Percentiles rank a stretch among this genome's conserved stretches.
Conservation (phyloP, 2,888 invertebrate species). For the Biston betularia region DNA sequence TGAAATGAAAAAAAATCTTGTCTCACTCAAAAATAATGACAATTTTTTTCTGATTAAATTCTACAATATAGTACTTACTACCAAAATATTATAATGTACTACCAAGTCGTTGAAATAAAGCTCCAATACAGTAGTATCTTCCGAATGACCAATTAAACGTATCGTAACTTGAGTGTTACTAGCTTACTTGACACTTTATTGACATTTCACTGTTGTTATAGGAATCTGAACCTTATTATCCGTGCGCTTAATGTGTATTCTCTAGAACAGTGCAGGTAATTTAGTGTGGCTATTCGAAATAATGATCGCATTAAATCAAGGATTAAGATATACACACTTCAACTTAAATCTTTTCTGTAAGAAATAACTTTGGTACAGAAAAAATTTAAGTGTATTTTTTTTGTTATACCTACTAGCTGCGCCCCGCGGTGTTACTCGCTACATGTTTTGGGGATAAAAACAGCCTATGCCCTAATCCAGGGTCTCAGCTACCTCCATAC, state of each 20-base stretch:
- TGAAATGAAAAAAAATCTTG: too few relatives aligned
- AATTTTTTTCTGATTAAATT: too few relatives aligned
- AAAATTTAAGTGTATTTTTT: too few relatives aligned
- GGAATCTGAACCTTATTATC: conserved; percentile 9
- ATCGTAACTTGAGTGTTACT: conserved; percentile 27
- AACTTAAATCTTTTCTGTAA: conserved; percentile 1
- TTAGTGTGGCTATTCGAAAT: conserved; percentile 5
- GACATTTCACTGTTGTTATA: neutral
- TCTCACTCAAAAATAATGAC: too few relatives aligned
- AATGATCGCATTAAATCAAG: conserved; percentile 4
- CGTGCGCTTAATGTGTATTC: conserved; percentile 1
- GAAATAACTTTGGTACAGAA: too few relatives aligned
- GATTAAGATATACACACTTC: too few relatives aligned
- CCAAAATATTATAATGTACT: neutral
- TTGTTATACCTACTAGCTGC: too few relatives aligned
- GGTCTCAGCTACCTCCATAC: too few relatives aligned
- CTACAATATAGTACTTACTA: neutral
- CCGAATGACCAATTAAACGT: conserved; percentile 35
- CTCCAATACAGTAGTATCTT: conserved; percentile 20
- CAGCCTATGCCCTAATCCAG: too few relatives aligned
- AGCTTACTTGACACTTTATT: conserved; percentile 26
- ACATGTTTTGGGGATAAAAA: too few relatives aligned
- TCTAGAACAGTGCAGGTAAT: neutral
- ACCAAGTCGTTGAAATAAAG: conserved; percentile 12
- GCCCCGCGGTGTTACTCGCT: too few relatives aligned